Conservation (phyloP, 2,113 vertebrate species). For the Uria lomvia region DNA sequence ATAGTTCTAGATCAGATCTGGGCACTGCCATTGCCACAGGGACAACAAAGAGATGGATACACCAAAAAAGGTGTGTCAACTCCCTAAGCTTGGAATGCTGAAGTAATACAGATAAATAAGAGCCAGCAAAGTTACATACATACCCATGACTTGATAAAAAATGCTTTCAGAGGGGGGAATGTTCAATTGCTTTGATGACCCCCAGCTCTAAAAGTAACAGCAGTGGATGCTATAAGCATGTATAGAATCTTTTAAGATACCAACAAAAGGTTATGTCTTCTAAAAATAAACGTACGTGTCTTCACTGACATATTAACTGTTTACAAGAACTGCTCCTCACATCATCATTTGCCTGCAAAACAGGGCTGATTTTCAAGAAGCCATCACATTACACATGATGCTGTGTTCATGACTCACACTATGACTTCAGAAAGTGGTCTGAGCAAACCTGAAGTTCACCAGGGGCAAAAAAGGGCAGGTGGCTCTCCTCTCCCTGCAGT, state of each 20-base stretch:
- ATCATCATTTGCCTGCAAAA: not conserved
- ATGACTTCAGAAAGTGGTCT: not conserved
- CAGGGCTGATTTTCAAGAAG: not conserved
- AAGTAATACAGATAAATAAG: not conserved
- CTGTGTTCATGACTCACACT: not conserved
- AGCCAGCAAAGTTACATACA: not conserved
- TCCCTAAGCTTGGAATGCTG: not conserved
- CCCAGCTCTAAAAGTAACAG: not conserved
- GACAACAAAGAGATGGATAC: not conserved
- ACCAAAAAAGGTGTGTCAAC: not conserved
- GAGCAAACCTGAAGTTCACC: not conserved
- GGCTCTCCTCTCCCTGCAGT: not conserved
- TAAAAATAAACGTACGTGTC: not conserved
- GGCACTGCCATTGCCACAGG: not conserved
- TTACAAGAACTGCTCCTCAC: not conserved
- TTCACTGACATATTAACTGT: not conserved
- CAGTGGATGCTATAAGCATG: not conserved
- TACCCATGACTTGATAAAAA: not conserved
- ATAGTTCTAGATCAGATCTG: not conserved
- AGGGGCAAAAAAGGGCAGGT: not conserved
- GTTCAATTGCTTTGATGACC: not conserved
- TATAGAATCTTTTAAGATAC: not conserved
- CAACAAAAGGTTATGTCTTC: not conserved
- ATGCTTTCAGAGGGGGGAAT: not conserved
- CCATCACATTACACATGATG: not conserved